Conservation (phyloP, 2,797 vertebrate genomes). For the Myiotriccus ornatus region DNA sequence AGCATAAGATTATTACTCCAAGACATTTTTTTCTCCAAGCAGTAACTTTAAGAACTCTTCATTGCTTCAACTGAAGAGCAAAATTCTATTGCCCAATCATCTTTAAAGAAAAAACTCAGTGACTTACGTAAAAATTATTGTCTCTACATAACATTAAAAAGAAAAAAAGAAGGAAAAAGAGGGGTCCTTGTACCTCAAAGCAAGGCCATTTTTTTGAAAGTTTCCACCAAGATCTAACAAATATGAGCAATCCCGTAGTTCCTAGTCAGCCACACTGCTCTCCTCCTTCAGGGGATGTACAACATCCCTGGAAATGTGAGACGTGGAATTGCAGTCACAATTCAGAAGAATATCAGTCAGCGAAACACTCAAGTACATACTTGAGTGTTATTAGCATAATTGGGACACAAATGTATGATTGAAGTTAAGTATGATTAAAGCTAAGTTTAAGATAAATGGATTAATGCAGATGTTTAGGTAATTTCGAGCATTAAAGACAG, state of each 20-base stretch:
- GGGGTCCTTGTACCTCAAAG: neutral
- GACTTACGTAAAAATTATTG: neutral
- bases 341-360: slow-evolving; percentile 11
- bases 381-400: slow-evolving; percentile 29
- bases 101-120: neutral
- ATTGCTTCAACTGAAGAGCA: neutral
- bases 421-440: slow-evolving; percentile 9
- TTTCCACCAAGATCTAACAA: neutral
- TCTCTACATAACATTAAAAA: neutral
- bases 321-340: neutral
- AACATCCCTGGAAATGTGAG: slow-evolving; percentile 2
- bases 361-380: neutral
- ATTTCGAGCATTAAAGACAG: neutral
- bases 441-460: slow-evolving; percentile 11
- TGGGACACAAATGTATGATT: neutral
- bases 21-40: neutral
- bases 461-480: neutral
- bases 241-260: neutral
- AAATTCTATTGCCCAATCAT: neutral
- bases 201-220: neutral
- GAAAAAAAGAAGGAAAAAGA: neutral
- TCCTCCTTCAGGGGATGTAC: neutral
- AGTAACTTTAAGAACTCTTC: neutral
- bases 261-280: neutral
- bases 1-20: neutral